Conservation (phyloP, 1,140 invertebrate species). For the Lamellibrachia luymesi region DNA sequence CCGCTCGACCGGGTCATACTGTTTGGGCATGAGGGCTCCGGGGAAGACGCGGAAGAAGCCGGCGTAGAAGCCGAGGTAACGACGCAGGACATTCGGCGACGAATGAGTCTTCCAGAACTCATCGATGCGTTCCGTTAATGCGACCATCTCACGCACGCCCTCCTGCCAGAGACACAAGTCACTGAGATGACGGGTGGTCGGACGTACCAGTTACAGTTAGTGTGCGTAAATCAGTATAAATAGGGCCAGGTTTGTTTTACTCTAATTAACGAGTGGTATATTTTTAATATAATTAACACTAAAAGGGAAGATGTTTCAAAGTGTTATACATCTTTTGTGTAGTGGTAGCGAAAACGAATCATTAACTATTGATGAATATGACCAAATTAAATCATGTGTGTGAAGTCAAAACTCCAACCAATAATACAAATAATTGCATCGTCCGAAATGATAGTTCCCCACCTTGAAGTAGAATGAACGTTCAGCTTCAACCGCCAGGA, state of each 20-base stretch:
- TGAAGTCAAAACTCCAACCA: not conserved
- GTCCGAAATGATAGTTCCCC: not conserved
- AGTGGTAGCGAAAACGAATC: no score
- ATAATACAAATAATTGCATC: not conserved
- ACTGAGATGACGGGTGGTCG: no score
- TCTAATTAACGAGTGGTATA: no score
- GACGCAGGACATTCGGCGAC: not conserved
- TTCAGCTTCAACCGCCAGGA: not conserved
- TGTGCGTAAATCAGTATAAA: no score
- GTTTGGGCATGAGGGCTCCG: not conserved
- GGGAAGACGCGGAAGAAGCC: constrained; percentile 1
- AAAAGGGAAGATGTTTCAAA: no score
- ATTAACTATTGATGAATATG: no score
- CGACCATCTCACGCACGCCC: constrained; percentile 1
- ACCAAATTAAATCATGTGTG: not conserved
- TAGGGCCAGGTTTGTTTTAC: not conserved
- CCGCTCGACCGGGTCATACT: not conserved
- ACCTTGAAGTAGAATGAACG: not conserved
- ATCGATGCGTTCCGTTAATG: not conserved
- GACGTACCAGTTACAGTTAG: no score
- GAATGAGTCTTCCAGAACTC: not conserved
- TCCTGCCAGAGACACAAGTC: not conserved
- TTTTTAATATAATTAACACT: no score
- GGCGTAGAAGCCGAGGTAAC: not conserved
- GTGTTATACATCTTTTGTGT: no score